phyloP scores from a whole-genome alignment of 1,140 invertebrate species.

The Holotrichia oblita region DNA sequence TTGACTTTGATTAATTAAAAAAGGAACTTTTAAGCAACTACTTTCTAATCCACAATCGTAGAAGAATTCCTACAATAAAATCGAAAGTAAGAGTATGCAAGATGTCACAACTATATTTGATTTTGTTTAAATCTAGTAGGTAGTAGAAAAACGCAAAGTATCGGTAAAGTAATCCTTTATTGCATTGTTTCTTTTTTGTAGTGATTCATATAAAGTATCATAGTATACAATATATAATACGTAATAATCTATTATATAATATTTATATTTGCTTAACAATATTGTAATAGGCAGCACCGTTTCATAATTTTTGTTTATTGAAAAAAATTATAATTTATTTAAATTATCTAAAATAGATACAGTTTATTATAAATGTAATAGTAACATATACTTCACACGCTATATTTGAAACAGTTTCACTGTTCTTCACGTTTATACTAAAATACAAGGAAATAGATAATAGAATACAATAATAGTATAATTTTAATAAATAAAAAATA shows the following conservation, averaged over 20 bases:
- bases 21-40: too few species aligned
- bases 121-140: too few species aligned
- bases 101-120: too few species aligned
- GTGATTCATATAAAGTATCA: neutral
- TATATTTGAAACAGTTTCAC: slow-evolving; percentile 8
- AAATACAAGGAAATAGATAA: neutral
- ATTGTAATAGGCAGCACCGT: slow-evolving; percentile 9
- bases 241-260: slow-evolving; percentile 10
- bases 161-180: slow-evolving; percentile 8
- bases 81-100: too few species aligned
- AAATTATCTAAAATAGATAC: too few species aligned
- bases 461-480: neutral
- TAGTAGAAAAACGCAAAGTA: neutral
- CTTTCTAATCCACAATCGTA: too few species aligned
- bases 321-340: too few species aligned
- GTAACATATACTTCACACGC: neutral
- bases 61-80: too few species aligned
- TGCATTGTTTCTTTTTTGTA: slow-evolving; percentile 3
- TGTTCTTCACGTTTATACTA: neutral
- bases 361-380: neutral
- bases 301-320: neutral
- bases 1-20: too few species aligned
- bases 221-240: slow-evolving; percentile 5
- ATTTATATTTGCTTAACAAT: slow-evolving; percentile 7
- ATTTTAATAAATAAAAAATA: slow-evolving; percentile 30